Evolutionary conservation across 2,888 invertebrate genomes (phyloP), one percentile per base, ranked within the genome.

Genomic region (Argyresthia goedartella): DNA sequence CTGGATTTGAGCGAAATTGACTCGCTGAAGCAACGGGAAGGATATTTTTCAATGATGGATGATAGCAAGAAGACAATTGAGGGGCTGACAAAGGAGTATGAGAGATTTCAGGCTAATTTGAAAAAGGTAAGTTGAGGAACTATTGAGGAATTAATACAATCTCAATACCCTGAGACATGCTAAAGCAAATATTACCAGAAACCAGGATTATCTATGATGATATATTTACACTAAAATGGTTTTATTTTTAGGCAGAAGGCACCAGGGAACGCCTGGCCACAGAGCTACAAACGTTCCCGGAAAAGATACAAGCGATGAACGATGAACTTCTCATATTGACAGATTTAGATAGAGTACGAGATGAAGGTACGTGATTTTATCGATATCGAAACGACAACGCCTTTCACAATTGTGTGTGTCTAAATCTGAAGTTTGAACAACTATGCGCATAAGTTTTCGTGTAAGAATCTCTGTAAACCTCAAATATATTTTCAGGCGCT

Each of bases 211-310:
- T 6, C n/a, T 45, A 45, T 14, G 2, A 14, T 25, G 15, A 15
- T 15, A 14, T 25, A 45, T 45, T 16, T 45, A 15, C 6, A 25
- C 25, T n/a, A n/a, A n/a, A 25, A 25, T 25, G 25, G 25, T 4
- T 25, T 25, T 25, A 47, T 34, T 53, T 61, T 62, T 54, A 87
- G 87, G 81, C 76, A 1, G 82, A 87, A 64, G 65, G 74, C 1
- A 80, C 88, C 1, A 79, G 88, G 15, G 79, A 84, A 55, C 80
- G 87, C 1, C 67, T 89, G 2, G 82, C 77, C 6, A 71, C 76
- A 0, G 88, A 92, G 78, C 84, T 92, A 35, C 89, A 91, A 61
- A 90, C 91, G 48, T 72, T 93, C 54, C 92, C 93, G 52, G 89
- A 90, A 51, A 93, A 92, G 70, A 90, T 92, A 15, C 85, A 76